phyloP scores from a whole-genome alignment of 2,888 invertebrate genomes.

The Ochropleura plecta region DNA sequence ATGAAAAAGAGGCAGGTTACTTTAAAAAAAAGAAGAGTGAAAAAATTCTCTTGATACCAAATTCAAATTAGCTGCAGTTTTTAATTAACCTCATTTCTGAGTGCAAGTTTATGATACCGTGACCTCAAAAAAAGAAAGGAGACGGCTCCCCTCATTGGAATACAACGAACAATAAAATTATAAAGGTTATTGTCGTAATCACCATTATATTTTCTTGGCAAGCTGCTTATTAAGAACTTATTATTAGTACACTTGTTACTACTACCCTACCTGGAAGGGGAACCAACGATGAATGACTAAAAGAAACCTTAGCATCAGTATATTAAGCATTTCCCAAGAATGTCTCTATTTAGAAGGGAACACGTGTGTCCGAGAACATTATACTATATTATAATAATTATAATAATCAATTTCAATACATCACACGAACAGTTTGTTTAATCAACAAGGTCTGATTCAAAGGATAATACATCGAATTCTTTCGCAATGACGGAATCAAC shows the following conservation, averaged over 20 bases:
- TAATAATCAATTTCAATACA: conserved; percentile 50
- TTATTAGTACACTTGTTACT: conserved; percentile 13
- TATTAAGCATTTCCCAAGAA: conserved; percentile 26
- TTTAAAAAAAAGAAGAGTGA: neutral
- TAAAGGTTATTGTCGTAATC: conserved; percentile 41
- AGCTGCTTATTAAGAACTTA: conserved; percentile 23
- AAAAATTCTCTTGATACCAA: conserved; percentile 8
- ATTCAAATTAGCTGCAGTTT: conserved; percentile 37
- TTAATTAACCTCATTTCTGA: conserved; percentile 43
- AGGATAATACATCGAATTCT: conserved; percentile 56
- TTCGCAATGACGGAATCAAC: conserved; percentile 41
- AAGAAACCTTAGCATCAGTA: conserved; percentile 1
- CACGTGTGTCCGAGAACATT: conserved; percentile 50
- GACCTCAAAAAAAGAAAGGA: conserved; percentile 41
- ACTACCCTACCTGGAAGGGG: conserved; percentile 9
- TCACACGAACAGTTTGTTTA: conserved; percentile 45
- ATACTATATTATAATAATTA: conserved; percentile 43
- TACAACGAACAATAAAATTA: conserved; percentile 42
- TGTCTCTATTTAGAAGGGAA: conserved; percentile 29
- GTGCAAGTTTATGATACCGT: conserved; percentile 46
- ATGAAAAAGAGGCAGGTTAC: neutral
- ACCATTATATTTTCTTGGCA: conserved; percentile 11
- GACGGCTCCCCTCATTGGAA: conserved; percentile 35
- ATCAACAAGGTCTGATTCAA: conserved; percentile 55
- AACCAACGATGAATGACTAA: conserved; percentile 23